Base-by-base conservation (phyloP, 2,888 invertebrate species). In the Oligia strigilis region DNA sequence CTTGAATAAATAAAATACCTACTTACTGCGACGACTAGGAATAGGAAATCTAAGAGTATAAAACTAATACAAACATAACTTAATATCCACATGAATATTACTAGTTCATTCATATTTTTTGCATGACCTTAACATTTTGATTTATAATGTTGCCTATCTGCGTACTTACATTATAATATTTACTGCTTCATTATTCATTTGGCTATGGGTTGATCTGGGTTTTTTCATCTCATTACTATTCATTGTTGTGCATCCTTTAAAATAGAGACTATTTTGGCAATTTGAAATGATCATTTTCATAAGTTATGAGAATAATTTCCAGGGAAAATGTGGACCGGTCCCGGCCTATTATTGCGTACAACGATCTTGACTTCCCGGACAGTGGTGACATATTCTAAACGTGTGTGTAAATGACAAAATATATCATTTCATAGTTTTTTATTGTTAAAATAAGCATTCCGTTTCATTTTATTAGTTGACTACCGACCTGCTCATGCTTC, bases 291-390 rank as follows among this genome's bases (percentile, higher is more conserved):
- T 86, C 75, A 87, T 91, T 85, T 90, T 93, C 91, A 88, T 94
- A 90, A 95, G 93, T 87, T 91, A 85, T 91, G 93, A 92, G 94
- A 87, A 95, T 94, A 92, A 94, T 96, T 98, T 97, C 91, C 97
- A 98, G 98, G 97, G 96, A 97, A 94, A 97, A 97, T 95, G 97
- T 97, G 97, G 98, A 98, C 94, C 97, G 97, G 92, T 97, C 98
- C 95, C 98, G 99, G 96, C 98, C 98, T 95, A 97, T 99, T 95
- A 97, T 99, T 96, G 98, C 98, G 95, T 99, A 99, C 98, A 98
- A 98, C 97, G 99, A 99, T 97, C 98, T 99, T 97, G 99, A 99
- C 97, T 98, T 98, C 95, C 98, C 98, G 97, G 98, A 98, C 95
- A 97, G 97, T 97, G 97, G 97, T 94, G 98, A 98, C 95, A 97